Evolutionary conservation across 2,113 vertebrate genomes (phyloP).

Genomic region (Oostethus manadensis): DNA sequence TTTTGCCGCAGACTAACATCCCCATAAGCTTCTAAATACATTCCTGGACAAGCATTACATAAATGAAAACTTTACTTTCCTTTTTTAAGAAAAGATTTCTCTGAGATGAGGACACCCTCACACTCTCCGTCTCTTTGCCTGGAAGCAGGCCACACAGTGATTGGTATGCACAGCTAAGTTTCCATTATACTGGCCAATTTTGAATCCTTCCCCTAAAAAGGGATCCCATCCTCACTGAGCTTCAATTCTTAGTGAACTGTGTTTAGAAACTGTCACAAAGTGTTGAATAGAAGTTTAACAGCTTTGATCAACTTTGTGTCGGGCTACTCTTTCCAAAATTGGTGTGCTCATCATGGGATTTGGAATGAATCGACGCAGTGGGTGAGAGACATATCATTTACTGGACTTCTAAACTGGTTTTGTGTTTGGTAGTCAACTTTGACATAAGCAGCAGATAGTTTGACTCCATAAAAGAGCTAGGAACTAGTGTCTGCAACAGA

Average conservation of each 20-base stretch:
- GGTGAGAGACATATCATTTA: constrained; percentile 4
- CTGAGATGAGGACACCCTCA: not conserved
- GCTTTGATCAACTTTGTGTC: constrained; percentile 28
- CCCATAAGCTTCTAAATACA: not conserved
- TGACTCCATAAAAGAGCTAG: constrained; percentile 10
- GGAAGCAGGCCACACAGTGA: constrained; percentile 15
- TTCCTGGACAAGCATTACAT: constrained; percentile 4
- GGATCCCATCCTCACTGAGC: constrained; percentile 8
- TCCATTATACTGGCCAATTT: constrained; percentile 24
- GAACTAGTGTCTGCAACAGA: constrained; percentile 1
- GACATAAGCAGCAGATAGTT: constrained; percentile 23
- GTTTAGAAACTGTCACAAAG: constrained; percentile 28
- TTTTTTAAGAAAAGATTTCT: not conserved
- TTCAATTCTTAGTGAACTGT: constrained; percentile 18
- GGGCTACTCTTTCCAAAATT: constrained; percentile 13
- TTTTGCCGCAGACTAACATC: not conserved
- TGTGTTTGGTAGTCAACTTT: constrained; percentile 23
- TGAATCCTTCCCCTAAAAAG: constrained; percentile 21
- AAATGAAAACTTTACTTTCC: not conserved
- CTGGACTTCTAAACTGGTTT: constrained; percentile 30
- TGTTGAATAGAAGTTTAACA: constrained; percentile 23
- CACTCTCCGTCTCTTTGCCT: not conserved
- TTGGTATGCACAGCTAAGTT: constrained; percentile 18
- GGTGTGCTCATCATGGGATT: constrained; percentile 22
- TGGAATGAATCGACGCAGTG: constrained; percentile 16